Evolutionary conservation across 1,140 invertebrate genomes (phyloP).

Genomic region (Anadara kagoshimensis): DNA sequence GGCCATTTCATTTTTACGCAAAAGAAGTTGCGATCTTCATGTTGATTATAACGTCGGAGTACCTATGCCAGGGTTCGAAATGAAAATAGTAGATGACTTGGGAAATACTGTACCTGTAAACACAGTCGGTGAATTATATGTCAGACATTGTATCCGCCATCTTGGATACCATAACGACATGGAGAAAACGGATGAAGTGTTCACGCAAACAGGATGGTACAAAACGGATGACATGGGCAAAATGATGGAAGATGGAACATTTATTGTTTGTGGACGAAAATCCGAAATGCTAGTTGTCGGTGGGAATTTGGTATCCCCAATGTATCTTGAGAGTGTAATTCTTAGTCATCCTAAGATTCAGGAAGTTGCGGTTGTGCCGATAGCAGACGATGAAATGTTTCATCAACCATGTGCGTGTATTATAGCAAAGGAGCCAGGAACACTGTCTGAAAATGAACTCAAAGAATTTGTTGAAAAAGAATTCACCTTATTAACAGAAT

Average conservation of each 20-base stretch:
- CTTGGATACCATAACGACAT: constrained; percentile 81
- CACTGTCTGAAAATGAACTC: neutral
- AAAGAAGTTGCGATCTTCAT: neutral
- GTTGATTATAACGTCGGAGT: constrained; percentile 7
- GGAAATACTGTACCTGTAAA: neutral
- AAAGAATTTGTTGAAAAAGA: neutral
- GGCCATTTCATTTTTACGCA: neutral
- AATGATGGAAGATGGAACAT: constrained; percentile 42
- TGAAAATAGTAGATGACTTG: constrained; percentile 23
- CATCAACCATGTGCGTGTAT: constrained; percentile 2
- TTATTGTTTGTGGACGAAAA: constrained; percentile 16
- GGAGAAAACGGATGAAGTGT: constrained; percentile 65
- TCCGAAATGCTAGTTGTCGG: constrained; percentile 23
- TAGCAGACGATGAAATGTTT: constrained; percentile 1
- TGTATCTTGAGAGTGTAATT: constrained; percentile 7
- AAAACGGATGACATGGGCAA: constrained; percentile 71
- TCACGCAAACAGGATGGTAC: constrained; percentile 73
- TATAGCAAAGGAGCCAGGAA: neutral
- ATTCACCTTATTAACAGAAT: no score
- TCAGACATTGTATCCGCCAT: constrained; percentile 44
- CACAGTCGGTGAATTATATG: constrained; percentile 10
- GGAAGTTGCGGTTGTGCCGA: constrained; percentile 21
- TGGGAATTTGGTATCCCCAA: constrained; percentile 16
- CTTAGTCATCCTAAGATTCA: neutral
- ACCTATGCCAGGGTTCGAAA: constrained; percentile 2